Base-by-base conservation (phyloP, 2,888 invertebrate genomes). In the Aporophyla lueneburgensis region DNA sequence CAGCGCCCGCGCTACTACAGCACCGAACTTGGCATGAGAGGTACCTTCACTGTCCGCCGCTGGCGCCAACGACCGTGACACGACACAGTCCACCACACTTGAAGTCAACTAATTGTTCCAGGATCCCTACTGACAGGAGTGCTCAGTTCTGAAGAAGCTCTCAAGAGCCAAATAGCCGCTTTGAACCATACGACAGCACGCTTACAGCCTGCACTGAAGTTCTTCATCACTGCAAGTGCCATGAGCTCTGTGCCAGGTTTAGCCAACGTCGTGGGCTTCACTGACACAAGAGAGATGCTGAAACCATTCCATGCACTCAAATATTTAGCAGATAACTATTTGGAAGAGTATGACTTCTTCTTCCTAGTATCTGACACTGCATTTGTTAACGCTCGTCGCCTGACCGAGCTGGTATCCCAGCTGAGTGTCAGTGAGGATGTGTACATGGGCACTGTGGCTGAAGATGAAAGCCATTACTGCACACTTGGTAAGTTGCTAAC, bases 321-420 rank as follows among this genome's bases (percentile, higher is more conserved):
- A 92, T 99, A 99, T 92, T 97, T 99, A 19, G 98, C 98, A 0
- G 99, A 99, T 88, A 99, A 99, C 93, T 99, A 98, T 94, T 95
- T 98, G 54, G 98, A 99, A 88, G 98, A 98, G 88, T 99, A 98
- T 94, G 99, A 99, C 94, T 99, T 98, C 96, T 99, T 99, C 95
- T 98, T 99, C 92, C 96, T 99, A 69, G 97, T 98, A 66, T 98
- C 98, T 62, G 99, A 99, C 94, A 97, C 97, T 12, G 98, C 98
- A 1, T 99, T 98, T 92, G 97, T 99, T 71, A 98, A 99, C 93
- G 98, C 98, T 0, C 97, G 98, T 65, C 97, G 97, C 72, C 95
- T 99, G 67, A 96, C 97, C 46, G 97, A 98, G 78, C 95, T 99
- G 73, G 98, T 98, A 10, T 97, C 97, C 63, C 97, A 97, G 90